phyloP scores from a whole-genome alignment of 2,113 vertebrate species.

The Amblyornis subalaris region DNA sequence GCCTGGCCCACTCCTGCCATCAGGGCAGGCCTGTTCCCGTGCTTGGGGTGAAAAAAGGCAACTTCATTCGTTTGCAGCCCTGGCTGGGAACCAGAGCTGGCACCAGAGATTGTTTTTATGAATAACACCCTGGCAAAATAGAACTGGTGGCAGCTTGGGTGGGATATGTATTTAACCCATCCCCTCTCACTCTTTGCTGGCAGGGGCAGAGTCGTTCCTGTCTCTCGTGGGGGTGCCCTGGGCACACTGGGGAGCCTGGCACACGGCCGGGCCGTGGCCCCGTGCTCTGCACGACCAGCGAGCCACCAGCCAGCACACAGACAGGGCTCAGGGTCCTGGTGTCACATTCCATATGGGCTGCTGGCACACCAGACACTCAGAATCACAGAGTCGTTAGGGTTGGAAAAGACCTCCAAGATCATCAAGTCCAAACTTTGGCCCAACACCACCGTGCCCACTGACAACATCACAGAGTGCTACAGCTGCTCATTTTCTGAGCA shows the following conservation, averaged over 20 bases:
- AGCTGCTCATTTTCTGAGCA: not conserved
- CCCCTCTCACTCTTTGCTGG: not conserved
- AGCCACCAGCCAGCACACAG: not conserved
- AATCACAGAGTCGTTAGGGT: not conserved
- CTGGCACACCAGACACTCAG: not conserved
- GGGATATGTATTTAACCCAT: not conserved
- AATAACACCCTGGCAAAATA: not conserved
- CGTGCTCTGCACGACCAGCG: rapidly evolving
- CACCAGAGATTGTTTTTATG: constrained; percentile 15
- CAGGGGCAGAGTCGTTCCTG: not conserved
- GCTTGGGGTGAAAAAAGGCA: not conserved
- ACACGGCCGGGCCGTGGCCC: rapidly evolving
- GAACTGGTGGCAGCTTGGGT: constrained; percentile 12
- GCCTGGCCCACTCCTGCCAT: not conserved
- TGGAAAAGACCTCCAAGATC: not conserved
- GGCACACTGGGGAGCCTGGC: not conserved
- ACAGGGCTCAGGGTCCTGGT: not conserved
- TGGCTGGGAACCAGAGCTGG: constrained; percentile 37
- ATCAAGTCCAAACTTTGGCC: not conserved
- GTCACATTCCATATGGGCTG: rapidly evolving
- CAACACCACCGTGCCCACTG: not conserved
- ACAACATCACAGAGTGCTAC: not conserved
- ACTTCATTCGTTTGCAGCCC: not conserved
- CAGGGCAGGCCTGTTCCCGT: not conserved
- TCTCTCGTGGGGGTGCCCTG: not conserved